A percentile compares a stretch with the other conserved stretches of the same genome.
These are phyloP conservation scores for Xestoiulus laeticollis DNA, from an alignment of 2,888 invertebrate genomes.

Conservation along the genomic window DNA sequence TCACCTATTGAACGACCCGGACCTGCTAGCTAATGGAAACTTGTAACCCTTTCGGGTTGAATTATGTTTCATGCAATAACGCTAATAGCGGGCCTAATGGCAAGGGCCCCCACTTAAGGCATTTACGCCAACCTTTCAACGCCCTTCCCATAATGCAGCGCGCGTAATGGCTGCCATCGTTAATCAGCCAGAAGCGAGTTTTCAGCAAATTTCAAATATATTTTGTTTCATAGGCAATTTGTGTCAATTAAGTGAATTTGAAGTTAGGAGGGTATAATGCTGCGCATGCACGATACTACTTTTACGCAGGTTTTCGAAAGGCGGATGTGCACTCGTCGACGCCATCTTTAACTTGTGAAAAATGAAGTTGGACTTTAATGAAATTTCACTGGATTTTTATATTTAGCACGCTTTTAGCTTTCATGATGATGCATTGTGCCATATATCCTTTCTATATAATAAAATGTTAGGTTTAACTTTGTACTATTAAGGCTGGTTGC, in stretches of 20 bases:
- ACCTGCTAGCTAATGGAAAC: background rate
- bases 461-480: no score
- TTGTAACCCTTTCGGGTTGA: background rate
- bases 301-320: no score
- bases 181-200: constrained; percentile 10
- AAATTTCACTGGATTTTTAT: no score
- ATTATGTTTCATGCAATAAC: constrained; percentile 26
- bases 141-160: background rate
- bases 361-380: no score
- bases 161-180: constrained; percentile 26
- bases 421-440: no score
- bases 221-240: background rate
- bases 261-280: background rate
- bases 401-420: no score
- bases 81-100: background rate
- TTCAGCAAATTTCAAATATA: background rate
- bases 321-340: no score
- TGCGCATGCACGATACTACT: background rate
- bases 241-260: background rate
- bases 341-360: no score
- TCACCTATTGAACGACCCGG: background rate
- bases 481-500: no score
- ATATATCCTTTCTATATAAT: no score
- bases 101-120: background rate
- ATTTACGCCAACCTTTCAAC: background rate